A percentile compares a stretch with the other conserved stretches of the same genome.
phyloP scores from a whole-genome alignment of 2,113 vertebrate species.

The Lipophrys pholis region DNA sequence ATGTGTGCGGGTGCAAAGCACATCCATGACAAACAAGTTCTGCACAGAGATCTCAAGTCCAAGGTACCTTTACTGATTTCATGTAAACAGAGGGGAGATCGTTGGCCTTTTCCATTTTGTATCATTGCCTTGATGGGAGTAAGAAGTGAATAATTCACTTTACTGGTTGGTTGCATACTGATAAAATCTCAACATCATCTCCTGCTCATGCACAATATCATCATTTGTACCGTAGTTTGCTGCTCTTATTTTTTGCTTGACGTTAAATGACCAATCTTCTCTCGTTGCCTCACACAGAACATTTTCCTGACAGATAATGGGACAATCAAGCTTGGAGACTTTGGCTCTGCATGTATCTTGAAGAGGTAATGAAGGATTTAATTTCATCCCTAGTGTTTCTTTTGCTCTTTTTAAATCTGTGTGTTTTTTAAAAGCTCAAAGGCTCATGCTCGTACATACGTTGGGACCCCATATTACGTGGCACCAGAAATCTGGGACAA shows the following conservation, averaged over 20 bases:
- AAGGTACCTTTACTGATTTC: constrained; percentile 81
- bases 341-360: constrained; percentile 92
- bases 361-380: constrained; percentile 83
- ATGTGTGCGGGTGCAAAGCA: constrained; percentile 91
- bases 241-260: constrained; percentile 18
- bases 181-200: constrained; percentile 15
- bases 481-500: constrained; percentile 97
- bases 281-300: constrained; percentile 82
- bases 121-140: background rate
- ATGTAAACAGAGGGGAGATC: background rate
- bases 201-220: constrained; percentile 23
- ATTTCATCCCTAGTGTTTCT: background rate
- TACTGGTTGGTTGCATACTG: constrained; percentile 11
- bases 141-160: constrained; percentile 7
- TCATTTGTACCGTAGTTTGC: constrained; percentile 14
- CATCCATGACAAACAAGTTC: constrained; percentile 89
- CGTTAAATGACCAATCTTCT: constrained; percentile 23
- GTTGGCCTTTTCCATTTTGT: background rate
- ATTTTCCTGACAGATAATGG: constrained; percentile 90
- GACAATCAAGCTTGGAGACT: constrained; percentile 92
- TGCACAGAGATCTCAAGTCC: constrained; percentile 95
- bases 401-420: background rate
- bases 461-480: constrained; percentile 95
- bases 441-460: constrained; percentile 88
- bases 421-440: constrained; percentile 78